Evolutionary conservation across 2,888 invertebrate species (phyloP).

Genomic region (Hartigia nigra): DNA sequence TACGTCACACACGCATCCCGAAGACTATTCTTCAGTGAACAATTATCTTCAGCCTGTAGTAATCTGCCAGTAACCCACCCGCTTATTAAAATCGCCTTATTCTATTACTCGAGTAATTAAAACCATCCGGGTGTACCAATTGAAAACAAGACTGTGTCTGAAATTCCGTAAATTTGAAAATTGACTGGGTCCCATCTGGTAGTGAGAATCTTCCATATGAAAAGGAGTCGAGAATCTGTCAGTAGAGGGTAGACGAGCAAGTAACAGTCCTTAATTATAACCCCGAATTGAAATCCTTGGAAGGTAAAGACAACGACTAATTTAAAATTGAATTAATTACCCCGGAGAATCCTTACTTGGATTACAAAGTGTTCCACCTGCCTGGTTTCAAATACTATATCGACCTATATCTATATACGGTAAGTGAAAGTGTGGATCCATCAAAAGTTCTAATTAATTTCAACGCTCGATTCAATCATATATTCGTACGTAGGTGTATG

Average conservation of each 20-base stretch:
- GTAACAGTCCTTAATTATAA: background rate
- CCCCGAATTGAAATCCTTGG: background rate
- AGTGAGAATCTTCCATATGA: background rate
- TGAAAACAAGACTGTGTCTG: background rate
- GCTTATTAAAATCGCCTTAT: background rate
- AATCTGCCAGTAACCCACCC: background rate
- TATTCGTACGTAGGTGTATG: background rate
- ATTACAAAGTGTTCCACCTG: background rate
- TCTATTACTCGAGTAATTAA: background rate
- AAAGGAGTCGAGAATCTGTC: background rate
- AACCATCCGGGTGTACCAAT: background rate
- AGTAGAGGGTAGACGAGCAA: background rate
- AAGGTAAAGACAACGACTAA: background rate
- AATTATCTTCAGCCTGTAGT: background rate
- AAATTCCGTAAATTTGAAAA: background rate
- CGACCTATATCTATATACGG: background rate
- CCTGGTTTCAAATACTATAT: background rate
- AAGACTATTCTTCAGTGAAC: background rate
- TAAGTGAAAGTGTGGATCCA: background rate
- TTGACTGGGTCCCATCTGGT: background rate
- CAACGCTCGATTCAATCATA: background rate
- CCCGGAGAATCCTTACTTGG: background rate
- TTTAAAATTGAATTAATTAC: constrained; percentile 5
- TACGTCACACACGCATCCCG: background rate
- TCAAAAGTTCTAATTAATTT: background rate